Evolutionary conservation across 2,797 vertebrate genomes (phyloP).

Genomic region (Bufotes viridis): DNA sequence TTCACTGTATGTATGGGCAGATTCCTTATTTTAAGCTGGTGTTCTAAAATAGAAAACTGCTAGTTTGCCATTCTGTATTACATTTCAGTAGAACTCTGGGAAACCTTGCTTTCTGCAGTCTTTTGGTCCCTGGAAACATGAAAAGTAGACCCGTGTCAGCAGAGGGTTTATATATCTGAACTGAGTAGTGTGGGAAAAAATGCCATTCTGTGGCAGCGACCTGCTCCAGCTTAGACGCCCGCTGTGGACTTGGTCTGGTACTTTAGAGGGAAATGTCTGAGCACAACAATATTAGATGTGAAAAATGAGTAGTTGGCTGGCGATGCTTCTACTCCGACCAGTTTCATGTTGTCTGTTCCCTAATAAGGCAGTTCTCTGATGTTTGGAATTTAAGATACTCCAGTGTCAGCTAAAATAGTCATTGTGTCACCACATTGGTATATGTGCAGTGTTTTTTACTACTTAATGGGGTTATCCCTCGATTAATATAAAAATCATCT

Average conservation of each 20-base stretch:
- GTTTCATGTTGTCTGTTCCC: conserved; percentile 68
- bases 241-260: conserved; percentile 34
- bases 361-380: conserved; percentile 76
- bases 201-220: conserved; percentile 16
- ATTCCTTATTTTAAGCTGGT: too few species aligned
- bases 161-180: not conserved
- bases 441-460: not conserved
- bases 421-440: conserved; percentile 16
- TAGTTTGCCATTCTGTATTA: not conserved
- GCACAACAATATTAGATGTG: conserved; percentile 63
- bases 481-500: too few species aligned
- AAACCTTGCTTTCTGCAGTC: not conserved
- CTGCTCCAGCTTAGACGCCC: conserved; percentile 22
- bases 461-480: too few species aligned
- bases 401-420: conserved; percentile 66
- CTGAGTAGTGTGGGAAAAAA: conserved; percentile 2
- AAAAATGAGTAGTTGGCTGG: conserved; percentile 67
- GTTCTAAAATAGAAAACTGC: too few species aligned
- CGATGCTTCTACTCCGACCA: conserved; percentile 31
- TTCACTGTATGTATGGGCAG: too few species aligned
- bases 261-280: conserved; percentile 55
- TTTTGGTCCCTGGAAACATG: not conserved
- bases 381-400: conserved; percentile 72
- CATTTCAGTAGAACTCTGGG: too few species aligned
- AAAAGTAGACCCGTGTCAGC: not conserved